These are phyloP conservation scores for Aporrectodea caliginosa DNA, from an alignment of 1,140 invertebrate genomes.

Conservation along the genomic window DNA sequence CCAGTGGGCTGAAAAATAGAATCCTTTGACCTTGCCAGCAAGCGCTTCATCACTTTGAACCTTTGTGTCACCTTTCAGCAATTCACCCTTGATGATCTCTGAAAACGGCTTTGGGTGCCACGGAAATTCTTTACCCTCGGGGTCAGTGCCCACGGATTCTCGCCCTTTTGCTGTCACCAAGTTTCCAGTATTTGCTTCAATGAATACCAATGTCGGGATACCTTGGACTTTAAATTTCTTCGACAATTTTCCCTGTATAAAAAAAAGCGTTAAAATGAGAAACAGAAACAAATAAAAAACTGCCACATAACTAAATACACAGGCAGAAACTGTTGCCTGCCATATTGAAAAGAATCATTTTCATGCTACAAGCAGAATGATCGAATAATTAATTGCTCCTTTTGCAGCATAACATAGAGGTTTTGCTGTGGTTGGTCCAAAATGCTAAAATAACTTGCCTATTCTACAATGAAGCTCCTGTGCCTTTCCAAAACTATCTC, in stretches of 20 bases:
- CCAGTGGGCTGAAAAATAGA: conserved; percentile 80
- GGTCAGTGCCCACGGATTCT: conserved; percentile 66
- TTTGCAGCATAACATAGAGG: too few species aligned
- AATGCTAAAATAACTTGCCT: too few species aligned
- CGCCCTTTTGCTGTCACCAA: conserved; percentile 66
- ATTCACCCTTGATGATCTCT: conserved; percentile 60
- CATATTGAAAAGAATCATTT: too few species aligned
- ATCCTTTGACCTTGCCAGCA: conserved; percentile 64
- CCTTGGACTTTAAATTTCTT: conserved; percentile 51
- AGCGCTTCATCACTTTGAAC: conserved; percentile 45
- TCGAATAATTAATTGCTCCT: too few species aligned
- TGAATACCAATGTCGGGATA: conserved; percentile 62
- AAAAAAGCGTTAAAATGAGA: too few species aligned
- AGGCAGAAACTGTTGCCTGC: too few species aligned
- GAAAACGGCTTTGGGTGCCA: conserved; percentile 63
- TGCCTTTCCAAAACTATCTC: too few species aligned
- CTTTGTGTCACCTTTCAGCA: conserved; percentile 61
- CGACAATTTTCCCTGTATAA: conserved; percentile 46
- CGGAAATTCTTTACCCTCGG: conserved; percentile 66
- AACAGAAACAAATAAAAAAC: too few species aligned
- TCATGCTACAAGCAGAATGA: too few species aligned
- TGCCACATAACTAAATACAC: too few species aligned
- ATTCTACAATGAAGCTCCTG: too few species aligned
- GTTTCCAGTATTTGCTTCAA: conserved; percentile 63
- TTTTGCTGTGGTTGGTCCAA: too few species aligned